Base-by-base conservation (phyloP, 2,797 vertebrate genomes). In the Mus spretus region DNA sequence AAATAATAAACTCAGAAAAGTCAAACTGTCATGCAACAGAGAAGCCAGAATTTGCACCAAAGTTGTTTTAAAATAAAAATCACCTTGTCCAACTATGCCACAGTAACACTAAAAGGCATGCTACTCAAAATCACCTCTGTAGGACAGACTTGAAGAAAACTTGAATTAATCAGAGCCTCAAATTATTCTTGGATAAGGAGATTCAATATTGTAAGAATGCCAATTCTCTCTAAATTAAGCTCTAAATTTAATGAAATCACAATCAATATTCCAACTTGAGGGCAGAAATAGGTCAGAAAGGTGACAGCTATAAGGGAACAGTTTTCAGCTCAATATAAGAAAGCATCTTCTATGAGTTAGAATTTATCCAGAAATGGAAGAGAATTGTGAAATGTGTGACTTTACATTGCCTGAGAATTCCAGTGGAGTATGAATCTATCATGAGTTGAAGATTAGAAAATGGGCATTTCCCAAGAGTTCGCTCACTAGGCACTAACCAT, bases 241-340 rank as follows among this genome's bases (percentile, higher is more conserved):
- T 97, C 63, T 95, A 97, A 97, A 97, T 97, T 95, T 98, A 98
- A 98, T 97, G 97, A 97, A 98, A 98, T 97, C 95, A 92, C 92
- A 96, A 97, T 98, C 97, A 98, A 98, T 98, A 98, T 96, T 97
- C 83, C 97, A 97, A 96, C 90, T 85, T 79, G 89, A 98, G 97
- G 95, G 96, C 97, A 97, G 92, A 96, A 95, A 75, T 84, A 96
- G 96, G 96, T 97, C 93, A 96, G 90, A 96, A 75, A 91, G 97
- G 96, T 96, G 95, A 97, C 67, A 96, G 91, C 61, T 94, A 82
- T 91, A 92, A 59, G 95, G 93, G 86, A 97, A 17, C 34, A 75
- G 84, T 96, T 96, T 96, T 97, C 81, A 97, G 72, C 77, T 96
- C 83, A 75, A 65, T 96, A 70, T 94, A 91, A 97, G 91, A 95